These are phyloP conservation scores for Anas platyrhynchos DNA, from an alignment of 2,113 vertebrate species.

Conservation along the genomic window DNA sequence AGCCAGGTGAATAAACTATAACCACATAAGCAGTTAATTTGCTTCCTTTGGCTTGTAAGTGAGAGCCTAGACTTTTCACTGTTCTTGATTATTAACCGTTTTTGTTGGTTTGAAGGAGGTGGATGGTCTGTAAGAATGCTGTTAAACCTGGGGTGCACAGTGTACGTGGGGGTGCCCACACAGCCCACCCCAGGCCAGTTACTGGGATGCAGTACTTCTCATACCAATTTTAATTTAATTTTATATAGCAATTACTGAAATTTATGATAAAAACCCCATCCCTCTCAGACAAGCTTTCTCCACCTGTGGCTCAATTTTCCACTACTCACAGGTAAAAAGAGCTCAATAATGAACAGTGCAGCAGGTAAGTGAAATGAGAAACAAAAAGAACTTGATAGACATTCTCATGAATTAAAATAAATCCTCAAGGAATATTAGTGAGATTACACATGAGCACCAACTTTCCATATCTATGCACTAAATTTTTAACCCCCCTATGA, in stretches of 20 bases:
- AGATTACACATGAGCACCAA: neutral
- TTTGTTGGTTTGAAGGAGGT: neutral
- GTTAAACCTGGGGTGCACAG: neutral
- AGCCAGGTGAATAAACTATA: neutral
- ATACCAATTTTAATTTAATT: neutral
- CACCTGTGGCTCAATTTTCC: neutral
- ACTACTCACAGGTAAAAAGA: neutral
- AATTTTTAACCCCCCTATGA: neutral
- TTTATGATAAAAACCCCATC: neutral
- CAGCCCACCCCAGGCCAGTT: neutral
- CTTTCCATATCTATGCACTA: neutral
- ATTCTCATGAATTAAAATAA: neutral
- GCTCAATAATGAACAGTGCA: neutral
- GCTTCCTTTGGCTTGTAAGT: neutral
- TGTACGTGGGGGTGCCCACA: neutral
- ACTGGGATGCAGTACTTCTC: neutral
- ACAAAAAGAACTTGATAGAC: accelerated
- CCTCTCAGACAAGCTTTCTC: neutral
- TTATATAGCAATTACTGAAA: neutral
- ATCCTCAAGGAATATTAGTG: neutral
- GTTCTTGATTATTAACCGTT: neutral
- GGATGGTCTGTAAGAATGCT: neutral
- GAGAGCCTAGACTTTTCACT: neutral
- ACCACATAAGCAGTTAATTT: neutral
- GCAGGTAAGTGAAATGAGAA: neutral